These are phyloP conservation scores for Pseudochaenichthys georgianus DNA, from an alignment of 2,797 vertebrate genomes.

Conservation along the genomic window DNA sequence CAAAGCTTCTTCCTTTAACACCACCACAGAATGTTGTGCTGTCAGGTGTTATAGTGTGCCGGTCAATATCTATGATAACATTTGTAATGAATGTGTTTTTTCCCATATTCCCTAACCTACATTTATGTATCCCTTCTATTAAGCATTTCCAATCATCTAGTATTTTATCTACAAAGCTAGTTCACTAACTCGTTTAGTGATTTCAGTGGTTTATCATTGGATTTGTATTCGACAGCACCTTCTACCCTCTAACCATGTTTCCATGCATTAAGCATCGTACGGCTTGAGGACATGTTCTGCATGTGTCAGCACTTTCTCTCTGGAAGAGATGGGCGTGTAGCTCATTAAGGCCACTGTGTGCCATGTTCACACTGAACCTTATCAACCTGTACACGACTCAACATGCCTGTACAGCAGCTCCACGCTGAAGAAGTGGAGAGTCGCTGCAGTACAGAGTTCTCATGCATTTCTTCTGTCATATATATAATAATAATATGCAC, in stretches of 20 bases:
- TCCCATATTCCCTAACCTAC: not conserved
- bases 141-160: not conserved
- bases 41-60: not conserved
- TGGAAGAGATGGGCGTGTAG: conserved; percentile 45
- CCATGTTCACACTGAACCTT: conserved; percentile 74
- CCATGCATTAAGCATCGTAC: conserved; percentile 47
- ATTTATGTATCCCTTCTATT: not conserved
- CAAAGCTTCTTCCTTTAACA: conserved; percentile 6
- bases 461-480: conserved; percentile 20
- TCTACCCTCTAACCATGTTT: conserved; percentile 37
- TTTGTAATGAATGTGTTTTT: not conserved
- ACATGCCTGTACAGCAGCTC: conserved; percentile 60
- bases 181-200: not conserved
- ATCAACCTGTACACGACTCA: conserved; percentile 72
- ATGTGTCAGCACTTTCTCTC: conserved; percentile 67
- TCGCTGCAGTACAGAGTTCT: not conserved
- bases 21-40: not conserved
- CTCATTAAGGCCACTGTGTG: conserved; percentile 70
- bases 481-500: too few species aligned
- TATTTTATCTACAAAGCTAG: not conserved
- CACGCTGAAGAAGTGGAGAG: conserved; percentile 36
- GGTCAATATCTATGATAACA: not conserved
- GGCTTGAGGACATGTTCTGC: conserved; percentile 43
- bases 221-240: conserved; percentile 26
- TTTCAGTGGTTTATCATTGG: not conserved